A percentile compares a stretch with the other conserved stretches of the same genome.
Evolutionary conservation across 30 jellyfish, hydroid and myxozoan genomes (phyloP).

Genomic region (Aurelia sp.): DNA sequence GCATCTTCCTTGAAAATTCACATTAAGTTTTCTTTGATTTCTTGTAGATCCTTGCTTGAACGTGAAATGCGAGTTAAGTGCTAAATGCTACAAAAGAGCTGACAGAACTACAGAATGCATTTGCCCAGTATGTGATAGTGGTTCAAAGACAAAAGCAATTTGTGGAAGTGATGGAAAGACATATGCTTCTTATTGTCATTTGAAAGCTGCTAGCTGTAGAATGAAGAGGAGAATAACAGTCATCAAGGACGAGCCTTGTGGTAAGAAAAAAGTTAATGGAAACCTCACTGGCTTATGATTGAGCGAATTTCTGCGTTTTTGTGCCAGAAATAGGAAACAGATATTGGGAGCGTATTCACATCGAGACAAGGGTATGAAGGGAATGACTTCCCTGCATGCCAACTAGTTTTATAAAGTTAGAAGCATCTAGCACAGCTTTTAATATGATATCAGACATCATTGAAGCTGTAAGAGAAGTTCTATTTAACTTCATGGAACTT

Average conservation of each 20-base stretch:
- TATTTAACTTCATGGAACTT: too few species aligned
- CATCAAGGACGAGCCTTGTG: slow-evolving; percentile 50
- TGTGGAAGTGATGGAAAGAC: slow-evolving; percentile 85
- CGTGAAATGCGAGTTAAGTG: slow-evolving; percentile 35
- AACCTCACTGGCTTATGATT: too few species aligned
- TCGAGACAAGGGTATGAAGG: too few species aligned
- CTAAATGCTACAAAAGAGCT: slow-evolving; percentile 5
- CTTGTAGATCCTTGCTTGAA: slow-evolving; percentile 51
- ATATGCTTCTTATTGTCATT: slow-evolving; percentile 75
- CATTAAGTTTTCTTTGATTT: background rate
- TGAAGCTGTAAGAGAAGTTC: too few species aligned
- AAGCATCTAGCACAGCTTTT: too few species aligned
- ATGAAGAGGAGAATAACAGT: slow-evolving; percentile 19
- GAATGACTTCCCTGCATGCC: too few species aligned
- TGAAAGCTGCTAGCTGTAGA: slow-evolving; percentile 35
- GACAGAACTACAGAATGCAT: slow-evolving; percentile 56
- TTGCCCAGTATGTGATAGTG: slow-evolving; percentile 44
- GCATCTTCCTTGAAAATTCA: too few species aligned
- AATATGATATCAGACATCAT: too few species aligned
- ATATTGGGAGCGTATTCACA: too few species aligned
- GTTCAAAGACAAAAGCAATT: slow-evolving; percentile 20
- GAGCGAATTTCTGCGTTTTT: background rate
- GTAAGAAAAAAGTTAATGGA: slow-evolving; percentile 70
- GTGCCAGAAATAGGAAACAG: slow-evolving; percentile 12
- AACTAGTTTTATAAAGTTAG: too few species aligned